Evolutionary conservation across 2,888 invertebrate genomes (phyloP), one percentile per base, ranked within the genome.

Genomic region (Seira musarum): DNA sequence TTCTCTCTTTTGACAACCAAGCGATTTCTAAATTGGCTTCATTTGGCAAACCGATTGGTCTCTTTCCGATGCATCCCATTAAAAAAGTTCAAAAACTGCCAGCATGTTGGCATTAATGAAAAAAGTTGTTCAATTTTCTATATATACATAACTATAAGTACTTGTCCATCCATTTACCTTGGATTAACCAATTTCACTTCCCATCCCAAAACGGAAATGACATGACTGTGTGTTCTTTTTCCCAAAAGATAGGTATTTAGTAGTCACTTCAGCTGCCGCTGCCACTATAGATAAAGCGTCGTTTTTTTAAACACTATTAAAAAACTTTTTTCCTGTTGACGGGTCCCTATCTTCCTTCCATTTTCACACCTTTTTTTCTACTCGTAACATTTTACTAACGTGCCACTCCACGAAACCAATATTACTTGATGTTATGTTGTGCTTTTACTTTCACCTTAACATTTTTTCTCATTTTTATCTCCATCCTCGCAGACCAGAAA

Each of bases 241-340:
- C 60, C 60, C 53, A 3, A 2, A 60, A 3, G 60, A 2, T 21
- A 13, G 60, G 3, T 30, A 30, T 2, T 30, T 3, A n/a, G 53
- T 53, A 53, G 53, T 53, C 53, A 53, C 53, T 17, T 53, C 53
- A 53, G 53, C 15, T 53, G 30, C 30, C 30, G 8, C 8, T 30
- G 30, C 30, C 30, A 30, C 8, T 30, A 30, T 30, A 5, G 2
- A 25, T 57, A 57, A n/a, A 24, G 15, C 49, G n/a, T 69, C 10
- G 57, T 69, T 25, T 69, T 57, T 25, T 24, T 65, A 15, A 3
- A 2, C 60, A 60, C 60, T 60, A 60, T 60, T 60, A 60, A 60
- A n/a, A n/a, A 60, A 60, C 10, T 21, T 60, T 60, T 60, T 60
- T 57, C 10, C 57, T 49, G 60, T 60, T 60, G 60, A 60, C 19